Percentiles rank a stretch among this genome's conserved stretches.
phyloP scores from a whole-genome alignment of 35 echinoderm and acorn worm genomes.

The Apostichopus parvimensis region DNA sequence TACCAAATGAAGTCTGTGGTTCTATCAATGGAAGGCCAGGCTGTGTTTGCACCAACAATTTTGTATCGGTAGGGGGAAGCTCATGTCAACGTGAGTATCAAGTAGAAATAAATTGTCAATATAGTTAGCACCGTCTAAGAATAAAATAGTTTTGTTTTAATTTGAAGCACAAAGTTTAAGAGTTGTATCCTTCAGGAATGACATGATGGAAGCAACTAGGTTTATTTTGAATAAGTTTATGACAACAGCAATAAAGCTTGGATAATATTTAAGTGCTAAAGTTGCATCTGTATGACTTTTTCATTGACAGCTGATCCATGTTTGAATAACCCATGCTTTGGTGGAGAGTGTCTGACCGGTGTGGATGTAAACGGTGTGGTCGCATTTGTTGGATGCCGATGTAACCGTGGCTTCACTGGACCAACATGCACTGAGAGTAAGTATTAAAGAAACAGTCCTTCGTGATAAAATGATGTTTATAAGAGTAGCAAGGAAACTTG shows the following conservation, averaged over 20 bases:
- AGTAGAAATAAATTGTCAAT: too few species aligned
- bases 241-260: too few species aligned
- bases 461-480: too few species aligned
- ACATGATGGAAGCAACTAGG: too few species aligned
- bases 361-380: neutral
- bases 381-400: neutral
- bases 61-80: neutral
- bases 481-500: too few species aligned
- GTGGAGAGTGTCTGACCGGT: neutral
- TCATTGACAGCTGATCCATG: neutral
- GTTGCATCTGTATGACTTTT: neutral
- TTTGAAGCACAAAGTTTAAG: neutral
- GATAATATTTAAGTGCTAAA: too few species aligned
- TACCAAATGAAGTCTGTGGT: neutral
- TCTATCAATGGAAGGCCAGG: neutral
- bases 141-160: neutral
- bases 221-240: too few species aligned
- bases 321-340: neutral
- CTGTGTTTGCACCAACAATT: neutral
- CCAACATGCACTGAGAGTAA: neutral
- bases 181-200: neutral
- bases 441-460: too few species aligned
- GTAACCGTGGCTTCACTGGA: neutral
- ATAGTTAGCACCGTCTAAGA: too few species aligned
- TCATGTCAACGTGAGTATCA: neutral